phyloP scores from a whole-genome alignment of 2,888 invertebrate genomes.

The Gisinianus flammeolus region DNA sequence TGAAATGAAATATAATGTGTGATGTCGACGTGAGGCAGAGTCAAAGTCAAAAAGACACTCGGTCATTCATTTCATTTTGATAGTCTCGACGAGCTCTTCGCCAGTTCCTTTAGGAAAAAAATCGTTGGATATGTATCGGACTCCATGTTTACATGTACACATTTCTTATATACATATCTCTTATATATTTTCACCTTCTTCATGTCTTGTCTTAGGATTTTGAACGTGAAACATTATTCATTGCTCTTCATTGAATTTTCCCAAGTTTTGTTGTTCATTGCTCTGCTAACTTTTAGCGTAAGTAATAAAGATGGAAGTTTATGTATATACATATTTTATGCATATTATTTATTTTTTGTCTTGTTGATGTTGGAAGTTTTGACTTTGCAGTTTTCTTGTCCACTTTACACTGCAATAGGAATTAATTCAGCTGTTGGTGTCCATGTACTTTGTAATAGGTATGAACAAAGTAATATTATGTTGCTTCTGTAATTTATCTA shows the following conservation, averaged over 20 bases:
- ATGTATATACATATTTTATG: not conserved
- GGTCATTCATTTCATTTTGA: conserved; percentile 49
- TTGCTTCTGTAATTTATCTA: no score
- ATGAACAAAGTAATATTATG: no score
- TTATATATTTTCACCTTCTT: not conserved
- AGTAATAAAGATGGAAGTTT: not conserved
- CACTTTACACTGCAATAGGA: not conserved
- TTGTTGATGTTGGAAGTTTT: not conserved
- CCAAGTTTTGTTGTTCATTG: not conserved
- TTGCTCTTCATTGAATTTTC: not conserved
- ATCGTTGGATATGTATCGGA: not conserved
- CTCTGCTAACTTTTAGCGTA: not conserved
- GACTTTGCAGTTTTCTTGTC: not conserved
- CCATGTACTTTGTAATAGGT: no score
- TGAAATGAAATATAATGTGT: conserved; percentile 32
- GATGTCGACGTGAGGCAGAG: conserved; percentile 25
- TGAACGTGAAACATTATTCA: not conserved
- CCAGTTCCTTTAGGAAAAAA: not conserved
- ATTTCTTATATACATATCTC: not conserved
- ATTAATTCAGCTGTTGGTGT: no score
- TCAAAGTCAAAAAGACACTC: conserved; percentile 53
- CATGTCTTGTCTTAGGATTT: conserved; percentile 3
- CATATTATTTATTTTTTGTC: not conserved
- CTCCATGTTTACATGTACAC: not conserved
- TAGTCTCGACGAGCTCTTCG: conserved; percentile 22